These are phyloP conservation scores for Drepanosiphum platanoidis DNA, from an alignment of 2,888 invertebrate genomes.

Conservation along the genomic window DNA sequence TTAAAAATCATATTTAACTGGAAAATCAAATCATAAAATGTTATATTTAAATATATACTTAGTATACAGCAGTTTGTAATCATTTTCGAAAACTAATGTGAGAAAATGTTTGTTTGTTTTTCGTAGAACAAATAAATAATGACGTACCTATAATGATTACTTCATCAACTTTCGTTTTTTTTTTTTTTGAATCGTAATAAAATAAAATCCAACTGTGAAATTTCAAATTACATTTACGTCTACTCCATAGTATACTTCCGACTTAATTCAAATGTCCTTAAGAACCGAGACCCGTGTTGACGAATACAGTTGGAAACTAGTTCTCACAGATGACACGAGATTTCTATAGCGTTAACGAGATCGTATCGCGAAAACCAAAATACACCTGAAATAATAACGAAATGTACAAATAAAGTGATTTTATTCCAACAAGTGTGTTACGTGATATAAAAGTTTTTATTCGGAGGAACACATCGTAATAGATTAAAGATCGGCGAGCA, in stretches of 20 bases:
- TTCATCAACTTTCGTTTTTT: conserved; percentile 28
- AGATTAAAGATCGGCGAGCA: neutral
- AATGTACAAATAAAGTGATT: neutral
- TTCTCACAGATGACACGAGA: neutral
- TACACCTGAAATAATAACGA: conserved; percentile 10
- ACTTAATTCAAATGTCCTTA: neutral
- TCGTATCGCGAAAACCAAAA: neutral
- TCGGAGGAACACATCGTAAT: neutral
- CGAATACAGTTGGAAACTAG: neutral
- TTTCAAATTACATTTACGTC: neutral
- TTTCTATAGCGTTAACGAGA: neutral
- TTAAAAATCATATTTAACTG: neutral
- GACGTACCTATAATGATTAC: conserved; percentile 8
- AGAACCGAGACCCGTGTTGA: neutral
- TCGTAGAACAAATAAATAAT: neutral
- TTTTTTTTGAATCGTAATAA: conserved; percentile 17
- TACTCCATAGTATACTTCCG: neutral
- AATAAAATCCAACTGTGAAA: neutral
- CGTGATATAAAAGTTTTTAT: neutral
- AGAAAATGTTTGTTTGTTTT: conserved; percentile 6
- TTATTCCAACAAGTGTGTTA: neutral
- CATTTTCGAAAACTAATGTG: conserved; percentile 8
- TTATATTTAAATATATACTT: neutral
- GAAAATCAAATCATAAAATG: neutral
- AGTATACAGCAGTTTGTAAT: neutral